Percentiles rank a stretch among this genome's conserved stretches.
Evolutionary conservation across 2,113 vertebrate species (phyloP).

Genomic region (Cyanoderma ruficeps): DNA sequence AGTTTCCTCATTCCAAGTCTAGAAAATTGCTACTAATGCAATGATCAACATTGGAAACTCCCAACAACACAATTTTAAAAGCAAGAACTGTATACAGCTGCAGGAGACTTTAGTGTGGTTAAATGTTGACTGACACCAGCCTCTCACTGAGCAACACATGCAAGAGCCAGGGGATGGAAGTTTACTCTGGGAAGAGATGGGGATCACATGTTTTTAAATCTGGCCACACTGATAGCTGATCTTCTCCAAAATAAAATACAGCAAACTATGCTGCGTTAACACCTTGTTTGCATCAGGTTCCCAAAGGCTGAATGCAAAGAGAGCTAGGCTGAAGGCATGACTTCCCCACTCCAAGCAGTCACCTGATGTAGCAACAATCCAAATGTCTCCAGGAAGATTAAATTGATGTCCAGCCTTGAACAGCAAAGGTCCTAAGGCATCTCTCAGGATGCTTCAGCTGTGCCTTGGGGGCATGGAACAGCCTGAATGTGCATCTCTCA

Average conservation of each 20-base stretch:
- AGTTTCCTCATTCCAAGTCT: background rate
- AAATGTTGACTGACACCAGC: background rate
- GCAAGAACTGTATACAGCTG: background rate
- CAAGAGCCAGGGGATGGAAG: background rate
- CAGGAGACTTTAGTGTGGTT: background rate
- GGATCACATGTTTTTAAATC: background rate
- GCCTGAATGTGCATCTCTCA: too few species aligned
- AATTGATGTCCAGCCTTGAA: background rate
- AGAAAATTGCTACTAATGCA: background rate
- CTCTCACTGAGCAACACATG: rapidly evolving
- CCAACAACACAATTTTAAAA: background rate
- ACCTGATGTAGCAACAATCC: background rate
- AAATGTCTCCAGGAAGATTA: background rate
- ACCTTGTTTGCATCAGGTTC: background rate
- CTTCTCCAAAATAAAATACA: background rate
- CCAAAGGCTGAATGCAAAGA: background rate
- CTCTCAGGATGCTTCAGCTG: background rate
- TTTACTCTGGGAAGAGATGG: background rate
- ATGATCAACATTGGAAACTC: background rate
- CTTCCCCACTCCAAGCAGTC: background rate
- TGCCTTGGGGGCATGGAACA: background rate
- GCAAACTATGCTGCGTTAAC: background rate
- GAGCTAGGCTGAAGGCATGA: background rate
- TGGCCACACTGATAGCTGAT: background rate
- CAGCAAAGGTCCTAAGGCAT: background rate